These are phyloP conservation scores for Calephelis perditalis DNA, from an alignment of 2,888 invertebrate species.

Conservation along the genomic window DNA sequence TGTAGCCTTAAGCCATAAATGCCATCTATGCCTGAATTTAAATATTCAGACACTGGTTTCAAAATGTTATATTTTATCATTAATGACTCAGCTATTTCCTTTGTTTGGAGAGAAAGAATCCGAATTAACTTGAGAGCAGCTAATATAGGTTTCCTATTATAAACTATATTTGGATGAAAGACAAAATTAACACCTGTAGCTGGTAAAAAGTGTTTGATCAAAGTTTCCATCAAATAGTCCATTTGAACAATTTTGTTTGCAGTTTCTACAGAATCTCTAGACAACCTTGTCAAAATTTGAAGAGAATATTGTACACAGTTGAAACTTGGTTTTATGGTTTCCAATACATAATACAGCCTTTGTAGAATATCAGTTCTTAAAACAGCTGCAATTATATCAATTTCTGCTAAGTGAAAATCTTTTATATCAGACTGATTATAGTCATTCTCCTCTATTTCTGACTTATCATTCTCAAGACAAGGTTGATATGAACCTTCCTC, in stretches of 20 bases:
- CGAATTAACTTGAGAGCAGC: slow-evolving; percentile 86
- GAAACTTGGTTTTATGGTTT: slow-evolving; percentile 82
- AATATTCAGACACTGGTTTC: slow-evolving; percentile 73
- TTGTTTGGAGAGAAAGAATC: slow-evolving; percentile 81
- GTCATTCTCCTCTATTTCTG: slow-evolving; percentile 75
- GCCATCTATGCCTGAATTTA: slow-evolving; percentile 71
- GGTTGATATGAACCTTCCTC: slow-evolving; percentile 82
- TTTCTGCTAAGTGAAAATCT: slow-evolving; percentile 91
- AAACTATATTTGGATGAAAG: slow-evolving; percentile 64
- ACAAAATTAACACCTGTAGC: slow-evolving; percentile 49
- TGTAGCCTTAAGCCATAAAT: slow-evolving; percentile 78
- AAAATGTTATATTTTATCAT: slow-evolving; percentile 75
- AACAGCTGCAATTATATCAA: slow-evolving; percentile 86
- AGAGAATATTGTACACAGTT: slow-evolving; percentile 85
- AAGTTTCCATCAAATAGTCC: slow-evolving; percentile 80
- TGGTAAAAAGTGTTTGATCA: slow-evolving; percentile 80
- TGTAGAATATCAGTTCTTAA: slow-evolving; percentile 86
- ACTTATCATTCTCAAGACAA: slow-evolving; percentile 67
- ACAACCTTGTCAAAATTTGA: slow-evolving; percentile 87
- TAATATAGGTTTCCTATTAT: slow-evolving; percentile 82
- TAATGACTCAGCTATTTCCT: slow-evolving; percentile 70
- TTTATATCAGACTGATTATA: slow-evolving; percentile 81
- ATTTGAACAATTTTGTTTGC: slow-evolving; percentile 80
- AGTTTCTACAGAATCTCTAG: slow-evolving; percentile 85
- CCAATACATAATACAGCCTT: slow-evolving; percentile 86